Evolutionary conservation across 2,888 invertebrate genomes (phyloP).

Genomic region (Spialia ferax): DNA sequence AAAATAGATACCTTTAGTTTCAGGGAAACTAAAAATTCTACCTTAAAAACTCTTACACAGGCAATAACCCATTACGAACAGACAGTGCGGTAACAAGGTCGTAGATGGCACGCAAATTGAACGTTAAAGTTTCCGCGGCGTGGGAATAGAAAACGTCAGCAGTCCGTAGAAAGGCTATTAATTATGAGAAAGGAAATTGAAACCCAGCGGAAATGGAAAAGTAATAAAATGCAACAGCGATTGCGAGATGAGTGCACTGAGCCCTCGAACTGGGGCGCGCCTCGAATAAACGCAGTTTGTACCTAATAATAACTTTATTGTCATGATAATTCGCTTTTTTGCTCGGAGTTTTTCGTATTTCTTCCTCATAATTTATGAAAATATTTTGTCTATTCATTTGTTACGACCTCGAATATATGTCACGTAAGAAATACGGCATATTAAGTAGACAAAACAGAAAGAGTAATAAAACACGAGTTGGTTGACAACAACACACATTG

Average conservation of each 20-base stretch:
- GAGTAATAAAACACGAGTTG: slow-evolving; percentile 18
- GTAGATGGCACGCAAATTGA: slow-evolving; percentile 72
- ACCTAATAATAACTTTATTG: slow-evolving; percentile 39
- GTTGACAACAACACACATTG: slow-evolving; percentile 23
- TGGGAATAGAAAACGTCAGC: slow-evolving; percentile 77
- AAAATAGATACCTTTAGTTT: too few species aligned
- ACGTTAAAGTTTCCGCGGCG: slow-evolving; percentile 71
- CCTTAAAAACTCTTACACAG: slow-evolving; percentile 28
- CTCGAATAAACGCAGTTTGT: slow-evolving; percentile 45
- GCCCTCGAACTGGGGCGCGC: slow-evolving; percentile 51
- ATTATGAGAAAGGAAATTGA: slow-evolving; percentile 85
- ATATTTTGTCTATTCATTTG: neutral
- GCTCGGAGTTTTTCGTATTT: neutral
- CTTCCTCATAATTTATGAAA: neutral
- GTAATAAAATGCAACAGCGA: slow-evolving; percentile 86
- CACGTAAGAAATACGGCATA: slow-evolving; percentile 4
- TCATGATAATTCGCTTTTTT: slow-evolving; percentile 20
- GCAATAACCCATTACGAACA: slow-evolving; percentile 39
- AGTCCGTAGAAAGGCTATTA: slow-evolving; percentile 81
- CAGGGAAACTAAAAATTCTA: slow-evolving; percentile 35
- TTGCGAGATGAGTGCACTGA: slow-evolving; percentile 74
- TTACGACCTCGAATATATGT: neutral
- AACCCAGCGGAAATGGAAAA: slow-evolving; percentile 86
- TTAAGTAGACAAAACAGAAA: neutral
- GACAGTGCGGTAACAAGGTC: slow-evolving; percentile 53